Evolutionary conservation across 92 coral and sea anemone species (phyloP), one percentile per base, ranked within the genome.

Genomic region (Epizoanthus ramosus): DNA sequence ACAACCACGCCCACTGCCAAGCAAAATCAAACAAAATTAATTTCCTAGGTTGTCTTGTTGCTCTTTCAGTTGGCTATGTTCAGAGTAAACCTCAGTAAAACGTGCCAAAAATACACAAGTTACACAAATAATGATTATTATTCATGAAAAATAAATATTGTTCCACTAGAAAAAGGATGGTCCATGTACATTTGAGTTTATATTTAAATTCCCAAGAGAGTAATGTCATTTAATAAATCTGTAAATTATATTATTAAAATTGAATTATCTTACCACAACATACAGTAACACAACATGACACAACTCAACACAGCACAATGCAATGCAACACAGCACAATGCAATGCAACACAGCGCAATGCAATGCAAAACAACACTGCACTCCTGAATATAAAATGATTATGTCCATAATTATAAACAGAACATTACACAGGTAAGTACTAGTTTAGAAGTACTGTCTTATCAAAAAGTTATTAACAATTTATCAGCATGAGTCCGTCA

Each of bases 1-100:
- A 91, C 92, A 58, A 95, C 75, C 1, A 93, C 91, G 64, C 98
- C 98, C 68, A 95, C 98, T 95, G 72, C 0, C 84, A 83, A 72
- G 61, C 23, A 56, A 63, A 66, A 69, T 17, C 25, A 23, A 37
- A 3, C 43, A 37, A 37, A 37, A 28, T 28, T 28, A 28, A 41
- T 35, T 16, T 9, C 39, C 50, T 31, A 19, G n/a, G 12, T 73
- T 23, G 54, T 5, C 79, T 22, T 71, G 21, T 22, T 43, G 50
- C 50, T 43, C 9, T 43, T 43, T 43, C 9, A 9, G 8, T 43
- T 43, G 50, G 50, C 8, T 43, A 43, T 43, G 50, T 43, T 43
- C 50, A 43, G 50, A 43, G 50, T 8, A 43, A 43, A 43, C 50
- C 5, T 43, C 50, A 43, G 1, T 43, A 43, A 43, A 43, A 9